A percentile compares a stretch with the other conserved stretches of the same genome.
phyloP scores from a whole-genome alignment of 2,797 vertebrate genomes.

The Catostomus latipinnis region DNA sequence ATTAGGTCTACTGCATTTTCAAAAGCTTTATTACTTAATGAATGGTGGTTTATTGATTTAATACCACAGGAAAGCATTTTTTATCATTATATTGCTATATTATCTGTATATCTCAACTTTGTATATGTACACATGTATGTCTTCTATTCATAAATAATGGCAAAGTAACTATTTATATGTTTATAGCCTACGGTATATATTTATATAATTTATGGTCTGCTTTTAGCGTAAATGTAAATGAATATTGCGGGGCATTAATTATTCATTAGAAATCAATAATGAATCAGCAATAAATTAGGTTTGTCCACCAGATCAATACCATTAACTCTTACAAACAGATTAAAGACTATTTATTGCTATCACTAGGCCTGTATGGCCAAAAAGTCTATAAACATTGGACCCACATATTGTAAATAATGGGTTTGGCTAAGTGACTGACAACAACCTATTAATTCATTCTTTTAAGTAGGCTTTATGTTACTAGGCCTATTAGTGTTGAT shows the following conservation, averaged over 20 bases:
- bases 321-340: not conserved
- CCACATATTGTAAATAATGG: too few species aligned
- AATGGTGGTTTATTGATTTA: not conserved
- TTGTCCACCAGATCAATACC: constrained; percentile 14
- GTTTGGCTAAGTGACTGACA: too few species aligned
- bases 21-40: not conserved
- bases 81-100: not conserved
- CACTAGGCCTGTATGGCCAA: not conserved
- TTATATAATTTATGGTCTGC: not conserved
- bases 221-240: not conserved
- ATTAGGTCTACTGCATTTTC: not conserved
- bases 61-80: not conserved
- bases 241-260: not conserved
- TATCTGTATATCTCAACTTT: not conserved
- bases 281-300: not conserved
- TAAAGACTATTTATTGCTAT: not conserved
- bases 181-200: not conserved
- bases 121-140: not conserved
- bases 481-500: too few species aligned
- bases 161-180: not conserved
- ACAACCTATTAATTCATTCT: too few species aligned
- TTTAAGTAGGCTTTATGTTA: too few species aligned
- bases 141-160: not conserved
- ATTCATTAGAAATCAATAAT: constrained; percentile 32
- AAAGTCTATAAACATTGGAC: not conserved